A percentile compares a stretch with the other conserved stretches of the same genome.
Evolutionary conservation across 2,888 invertebrate genomes (phyloP).

Genomic region (Eupithecia abbreviata): DNA sequence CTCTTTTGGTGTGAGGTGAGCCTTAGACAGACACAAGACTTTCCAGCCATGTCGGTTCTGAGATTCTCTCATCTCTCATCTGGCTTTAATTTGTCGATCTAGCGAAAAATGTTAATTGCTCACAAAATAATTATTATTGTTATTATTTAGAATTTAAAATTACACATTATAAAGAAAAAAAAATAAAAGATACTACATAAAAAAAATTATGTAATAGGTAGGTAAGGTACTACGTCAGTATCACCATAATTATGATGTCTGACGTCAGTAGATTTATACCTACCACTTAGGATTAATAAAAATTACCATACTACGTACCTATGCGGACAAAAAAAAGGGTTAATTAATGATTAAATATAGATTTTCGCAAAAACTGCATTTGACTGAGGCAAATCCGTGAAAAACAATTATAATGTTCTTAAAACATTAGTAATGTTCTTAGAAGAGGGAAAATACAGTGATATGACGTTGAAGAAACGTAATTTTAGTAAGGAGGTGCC

Average conservation of each 20-base stretch:
- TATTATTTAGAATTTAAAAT: too few species aligned
- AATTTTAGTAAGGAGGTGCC: too few species aligned
- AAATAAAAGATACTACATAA: too few species aligned
- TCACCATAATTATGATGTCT: not conserved
- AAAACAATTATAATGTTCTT: constrained; percentile 1
- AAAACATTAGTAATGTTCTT: not conserved
- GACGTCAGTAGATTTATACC: not conserved
- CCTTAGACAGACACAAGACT: not conserved
- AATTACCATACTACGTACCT: not conserved
- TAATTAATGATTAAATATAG: not conserved
- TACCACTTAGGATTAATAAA: not conserved
- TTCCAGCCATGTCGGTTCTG: not conserved
- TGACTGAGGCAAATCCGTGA: not conserved
- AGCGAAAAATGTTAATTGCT: too few species aligned
- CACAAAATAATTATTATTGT: too few species aligned
- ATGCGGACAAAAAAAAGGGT: not conserved
- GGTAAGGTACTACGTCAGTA: not conserved
- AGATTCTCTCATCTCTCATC: not conserved
- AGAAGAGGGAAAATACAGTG: not conserved
- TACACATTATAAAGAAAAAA: too few species aligned
- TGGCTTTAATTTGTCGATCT: too few species aligned
- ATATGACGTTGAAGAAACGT: too few species aligned
- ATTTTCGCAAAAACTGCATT: not conserved
- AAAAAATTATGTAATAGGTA: not conserved
- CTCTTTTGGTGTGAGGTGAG: too few species aligned